Percentiles rank a stretch among this genome's conserved stretches.
Conservation (phyloP, 2,113 vertebrate species). For the Hydropotes inermis region DNA sequence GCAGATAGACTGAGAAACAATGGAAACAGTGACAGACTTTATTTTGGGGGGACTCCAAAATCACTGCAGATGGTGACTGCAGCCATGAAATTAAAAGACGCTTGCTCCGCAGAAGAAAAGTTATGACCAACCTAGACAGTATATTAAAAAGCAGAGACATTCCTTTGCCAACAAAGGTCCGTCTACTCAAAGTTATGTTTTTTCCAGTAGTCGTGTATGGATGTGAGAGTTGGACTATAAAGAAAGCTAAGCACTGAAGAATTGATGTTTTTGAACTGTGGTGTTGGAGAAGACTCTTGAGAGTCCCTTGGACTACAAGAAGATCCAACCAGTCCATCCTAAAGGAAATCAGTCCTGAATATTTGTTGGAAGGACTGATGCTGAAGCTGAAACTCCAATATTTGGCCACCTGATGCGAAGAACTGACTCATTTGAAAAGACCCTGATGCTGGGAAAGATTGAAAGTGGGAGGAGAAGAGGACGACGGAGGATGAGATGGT, state of each 20-base stretch:
- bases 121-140: not conserved
- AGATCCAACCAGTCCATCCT: not conserved
- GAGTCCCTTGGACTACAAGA: not conserved
- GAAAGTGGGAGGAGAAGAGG: not conserved
- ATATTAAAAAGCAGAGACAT: not conserved
- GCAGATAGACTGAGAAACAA: not conserved
- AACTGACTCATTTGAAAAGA: not conserved
- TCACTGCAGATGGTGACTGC: not conserved
- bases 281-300: not conserved
- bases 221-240: not conserved
- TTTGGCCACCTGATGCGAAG: not conserved
- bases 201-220: not conserved
- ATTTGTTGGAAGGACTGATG: not conserved
- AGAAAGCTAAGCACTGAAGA: not conserved
- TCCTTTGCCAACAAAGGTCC: not conserved
- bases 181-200: not conserved
- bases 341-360: not conserved
- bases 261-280: not conserved
- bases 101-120: not conserved
- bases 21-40: not conserved
- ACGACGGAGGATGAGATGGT: not conserved
- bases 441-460: not conserved
- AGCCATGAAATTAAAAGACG: not conserved
- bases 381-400: not conserved
- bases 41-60: not conserved